A percentile compares a stretch with the other conserved stretches of the same genome.
These are phyloP conservation scores for Cyanocitta stelleri DNA, from an alignment of 2,113 vertebrate genomes.

Conservation along the genomic window DNA sequence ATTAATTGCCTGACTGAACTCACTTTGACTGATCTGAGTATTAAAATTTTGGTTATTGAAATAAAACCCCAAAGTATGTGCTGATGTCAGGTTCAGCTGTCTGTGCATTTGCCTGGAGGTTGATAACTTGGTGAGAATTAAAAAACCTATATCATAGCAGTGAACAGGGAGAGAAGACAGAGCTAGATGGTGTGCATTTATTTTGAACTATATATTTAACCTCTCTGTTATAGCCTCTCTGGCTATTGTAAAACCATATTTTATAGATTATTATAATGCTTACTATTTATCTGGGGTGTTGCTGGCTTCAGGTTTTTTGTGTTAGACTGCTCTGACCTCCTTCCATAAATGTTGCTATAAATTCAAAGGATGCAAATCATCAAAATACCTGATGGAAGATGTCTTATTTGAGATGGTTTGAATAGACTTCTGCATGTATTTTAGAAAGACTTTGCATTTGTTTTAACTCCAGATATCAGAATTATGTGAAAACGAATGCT, in stretches of 20 bases:
- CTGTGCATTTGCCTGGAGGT: not conserved
- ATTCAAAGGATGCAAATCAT: not conserved
- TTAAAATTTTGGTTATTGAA: slow-evolving; percentile 46
- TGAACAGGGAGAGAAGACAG: not conserved
- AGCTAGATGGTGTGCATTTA: not conserved
- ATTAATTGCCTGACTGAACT: slow-evolving; percentile 20
- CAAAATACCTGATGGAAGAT: not conserved
- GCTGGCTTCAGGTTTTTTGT: not conserved
- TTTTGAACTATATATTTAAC: not conserved
- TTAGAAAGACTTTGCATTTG: not conserved
- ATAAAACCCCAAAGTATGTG: not conserved
- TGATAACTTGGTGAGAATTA: not conserved
- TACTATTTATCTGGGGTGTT: not conserved
- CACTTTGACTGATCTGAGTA: slow-evolving; percentile 4
- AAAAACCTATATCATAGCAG: not conserved
- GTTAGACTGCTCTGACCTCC: not conserved
- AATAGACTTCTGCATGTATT: not conserved
- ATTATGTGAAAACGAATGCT: not conserved
- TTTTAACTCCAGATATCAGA: not conserved
- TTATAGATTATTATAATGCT: not conserved
- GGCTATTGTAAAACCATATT: not conserved
- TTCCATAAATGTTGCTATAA: not conserved
- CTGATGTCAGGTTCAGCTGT: not conserved
- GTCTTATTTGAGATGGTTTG: not conserved
- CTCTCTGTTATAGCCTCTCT: not conserved